Base-by-base conservation (phyloP, 2,888 invertebrate species). In the Acanthosepion pharaonis region DNA sequence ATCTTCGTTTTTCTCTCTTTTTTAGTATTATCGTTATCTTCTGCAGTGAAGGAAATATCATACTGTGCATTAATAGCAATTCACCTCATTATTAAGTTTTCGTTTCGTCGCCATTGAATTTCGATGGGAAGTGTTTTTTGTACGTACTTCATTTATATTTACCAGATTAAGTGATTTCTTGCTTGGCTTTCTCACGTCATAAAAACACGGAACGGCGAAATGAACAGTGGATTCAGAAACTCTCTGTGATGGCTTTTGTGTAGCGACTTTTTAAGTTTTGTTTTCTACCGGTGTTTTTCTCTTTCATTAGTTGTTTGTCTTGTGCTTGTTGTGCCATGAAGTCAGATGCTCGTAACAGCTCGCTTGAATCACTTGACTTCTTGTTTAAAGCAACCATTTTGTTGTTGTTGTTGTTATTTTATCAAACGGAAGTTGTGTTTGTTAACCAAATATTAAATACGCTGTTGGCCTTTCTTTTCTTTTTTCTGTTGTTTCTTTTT, bases 141-240 rank as follows among this genome's bases (percentile, higher is more conserved):
- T n/a, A 33, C 15, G 78, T 8, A 78, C n/a, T 78, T 78, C 78
- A 78, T 78, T 78, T 78, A 78, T 78, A 78, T 78, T 33, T 78
- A 78, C 78, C 78, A 78, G 78, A 78, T 78, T 78, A 78, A 78
- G 78, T 78, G 78, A 78, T 78, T 78, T n/a, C 78, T 78, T 78
- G 78, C 78, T 18, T 33, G 78, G 78, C n/a, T 78, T n/a, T 78
- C 78, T 78, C 78, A 78, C 78, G 11, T 78, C n/a, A 78, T 78
- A 78, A 78, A 78, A 78, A 78, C 78, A 78, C 78, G 78, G 78
- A 78, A 78, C n/a, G 78, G 78, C 78, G n/a, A 78, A 78, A 78
- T 33, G 78, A 78, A 78, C 78, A 78, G 78, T 78, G 78, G 78
- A 78, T 78, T 78, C 78, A 78, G 78, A 78, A 78, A n/a, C 78